Conservation (phyloP, 2,888 invertebrate genomes). For the Oithona nana region DNA sequence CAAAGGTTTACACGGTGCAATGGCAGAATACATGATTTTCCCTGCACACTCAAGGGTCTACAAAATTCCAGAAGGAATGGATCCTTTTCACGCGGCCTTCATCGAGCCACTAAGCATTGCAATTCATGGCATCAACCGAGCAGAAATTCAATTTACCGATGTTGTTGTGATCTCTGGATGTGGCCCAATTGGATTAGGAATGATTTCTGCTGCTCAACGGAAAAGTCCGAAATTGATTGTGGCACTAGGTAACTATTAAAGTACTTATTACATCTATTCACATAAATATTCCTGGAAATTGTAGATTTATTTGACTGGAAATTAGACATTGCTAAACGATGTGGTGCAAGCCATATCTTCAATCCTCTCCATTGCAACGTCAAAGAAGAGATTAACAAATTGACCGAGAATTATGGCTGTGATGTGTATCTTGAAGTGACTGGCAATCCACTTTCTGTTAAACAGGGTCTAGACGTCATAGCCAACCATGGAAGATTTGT, state of each 20-base stretch:
- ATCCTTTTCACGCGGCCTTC: conserved; percentile 8
- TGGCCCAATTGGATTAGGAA: conserved; percentile 8
- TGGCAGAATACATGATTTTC: conserved; percentile 10
- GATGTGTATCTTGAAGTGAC: conserved; percentile 13
- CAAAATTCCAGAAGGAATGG: background rate
- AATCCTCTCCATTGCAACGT: background rate
- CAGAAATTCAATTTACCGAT: background rate
- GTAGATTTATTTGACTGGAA: too few relatives aligned
- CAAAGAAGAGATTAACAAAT: background rate
- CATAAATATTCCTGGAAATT: too few relatives aligned
- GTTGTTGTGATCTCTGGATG: conserved; percentile 13
- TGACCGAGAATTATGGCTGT: conserved; percentile 3
- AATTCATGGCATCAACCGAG: background rate
- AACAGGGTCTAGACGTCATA: conserved; percentile 1
- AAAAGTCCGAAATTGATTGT: conserved; percentile 1
- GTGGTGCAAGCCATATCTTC: conserved; percentile 1
- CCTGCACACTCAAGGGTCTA: background rate
- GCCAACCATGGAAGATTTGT: background rate
- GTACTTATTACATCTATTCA: too few relatives aligned
- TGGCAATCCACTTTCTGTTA: background rate
- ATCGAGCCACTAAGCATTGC: background rate
- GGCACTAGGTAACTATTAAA: too few relatives aligned
- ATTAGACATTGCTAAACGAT: conserved; percentile 5
- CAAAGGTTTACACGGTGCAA: background rate
- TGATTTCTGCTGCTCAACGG: conserved; percentile 4